These are phyloP conservation scores for Anthoptus insignis DNA, from an alignment of 2,888 invertebrate species.

Conservation along the genomic window DNA sequence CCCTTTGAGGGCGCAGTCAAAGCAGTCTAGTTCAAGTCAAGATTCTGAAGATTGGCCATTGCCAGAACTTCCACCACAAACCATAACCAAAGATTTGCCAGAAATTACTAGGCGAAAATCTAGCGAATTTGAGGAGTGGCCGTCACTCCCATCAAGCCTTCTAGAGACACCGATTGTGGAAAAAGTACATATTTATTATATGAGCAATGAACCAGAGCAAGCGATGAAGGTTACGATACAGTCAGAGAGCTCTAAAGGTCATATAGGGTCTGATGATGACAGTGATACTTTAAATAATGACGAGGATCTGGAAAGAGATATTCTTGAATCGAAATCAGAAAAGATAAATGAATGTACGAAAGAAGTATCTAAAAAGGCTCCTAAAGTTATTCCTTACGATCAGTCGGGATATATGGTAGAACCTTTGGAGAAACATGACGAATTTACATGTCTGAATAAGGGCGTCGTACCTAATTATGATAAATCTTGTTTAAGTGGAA, in stretches of 20 bases:
- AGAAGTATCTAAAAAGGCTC: slow-evolving; percentile 66
- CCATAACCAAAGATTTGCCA: slow-evolving; percentile 63
- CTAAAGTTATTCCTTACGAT: slow-evolving; percentile 79
- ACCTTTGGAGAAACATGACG: slow-evolving; percentile 76
- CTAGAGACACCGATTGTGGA: slow-evolving; percentile 91
- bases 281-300: slow-evolving; percentile 91
- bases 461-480: slow-evolving; percentile 79
- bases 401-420: slow-evolving; percentile 84
- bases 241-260: slow-evolving; percentile 89
- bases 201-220: slow-evolving; percentile 92
- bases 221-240: slow-evolving; percentile 91
- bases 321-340: slow-evolving; percentile 81
- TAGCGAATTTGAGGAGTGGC: slow-evolving; percentile 94
- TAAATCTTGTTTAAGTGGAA: slow-evolving; percentile 79
- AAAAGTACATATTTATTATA: slow-evolving; percentile 93
- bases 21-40: slow-evolving; percentile 89
- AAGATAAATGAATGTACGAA: slow-evolving; percentile 60
- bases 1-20: slow-evolving; percentile 69
- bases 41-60: slow-evolving; percentile 93
- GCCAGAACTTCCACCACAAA: slow-evolving; percentile 90
- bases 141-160: slow-evolving; percentile 92
- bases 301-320: slow-evolving; percentile 85
- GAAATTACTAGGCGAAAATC: slow-evolving; percentile 72
- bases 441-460: slow-evolving; percentile 71
- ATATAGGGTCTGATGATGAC: slow-evolving; percentile 89